A percentile compares a stretch with the other conserved stretches of the same genome.
Evolutionary conservation across 2,888 invertebrate species (phyloP).

Genomic region (Synanthedon myopaeformis): DNA sequence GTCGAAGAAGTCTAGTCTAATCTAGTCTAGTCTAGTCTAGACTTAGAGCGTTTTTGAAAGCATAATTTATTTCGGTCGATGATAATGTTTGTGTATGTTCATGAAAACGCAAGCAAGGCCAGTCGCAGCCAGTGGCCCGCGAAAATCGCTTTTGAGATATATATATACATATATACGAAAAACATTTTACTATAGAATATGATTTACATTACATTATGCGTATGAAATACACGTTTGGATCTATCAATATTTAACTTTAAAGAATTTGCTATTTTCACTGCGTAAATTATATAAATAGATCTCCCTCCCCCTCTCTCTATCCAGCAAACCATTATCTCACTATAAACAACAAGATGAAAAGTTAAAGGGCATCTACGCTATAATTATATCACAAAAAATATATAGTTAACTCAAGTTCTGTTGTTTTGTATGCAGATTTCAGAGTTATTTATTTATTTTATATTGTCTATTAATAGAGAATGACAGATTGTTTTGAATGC

Average conservation of each 20-base stretch:
- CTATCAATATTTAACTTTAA: not conserved
- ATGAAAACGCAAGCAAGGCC: constrained; percentile 16
- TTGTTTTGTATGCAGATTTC: too few species aligned
- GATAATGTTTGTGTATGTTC: constrained; percentile 18
- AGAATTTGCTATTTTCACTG: not conserved
- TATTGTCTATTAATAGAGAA: too few species aligned
- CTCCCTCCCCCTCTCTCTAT: not conserved
- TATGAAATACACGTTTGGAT: not conserved
- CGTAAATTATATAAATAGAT: not conserved
- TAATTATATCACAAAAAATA: not conserved
- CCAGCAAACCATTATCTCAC: not conserved
- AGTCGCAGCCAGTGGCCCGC: constrained; percentile 6
- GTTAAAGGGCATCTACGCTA: not conserved
- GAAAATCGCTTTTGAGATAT: not conserved
- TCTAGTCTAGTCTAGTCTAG: too few species aligned
- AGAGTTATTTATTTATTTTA: too few species aligned
- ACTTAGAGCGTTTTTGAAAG: constrained; percentile 10
- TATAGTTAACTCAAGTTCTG: too few species aligned
- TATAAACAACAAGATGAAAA: not conserved
- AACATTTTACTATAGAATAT: not conserved
- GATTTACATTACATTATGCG: not conserved
- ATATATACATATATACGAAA: not conserved
- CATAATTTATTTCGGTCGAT: constrained; percentile 18
- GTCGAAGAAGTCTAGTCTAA: too few species aligned
- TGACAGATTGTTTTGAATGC: too few species aligned